Percentiles rank a stretch among this genome's conserved stretches.
Conservation (phyloP, 1,140 invertebrate genomes). For the Yoshiicerus persimilis region DNA sequence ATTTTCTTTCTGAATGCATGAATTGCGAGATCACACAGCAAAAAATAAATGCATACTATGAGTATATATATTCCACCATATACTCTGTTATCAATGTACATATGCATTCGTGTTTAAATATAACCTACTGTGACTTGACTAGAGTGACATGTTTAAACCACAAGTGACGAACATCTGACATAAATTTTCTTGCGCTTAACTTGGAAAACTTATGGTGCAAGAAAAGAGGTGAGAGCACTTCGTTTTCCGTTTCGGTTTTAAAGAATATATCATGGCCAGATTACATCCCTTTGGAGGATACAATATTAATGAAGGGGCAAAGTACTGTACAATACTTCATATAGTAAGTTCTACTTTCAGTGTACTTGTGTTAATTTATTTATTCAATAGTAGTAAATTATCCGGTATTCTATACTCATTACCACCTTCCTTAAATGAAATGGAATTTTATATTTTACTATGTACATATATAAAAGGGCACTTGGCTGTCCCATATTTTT, state of each 20-base stretch:
- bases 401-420: no score
- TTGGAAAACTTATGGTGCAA: background rate
- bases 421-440: no score
- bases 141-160: background rate
- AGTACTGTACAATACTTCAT: background rate
- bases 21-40: background rate
- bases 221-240: background rate
- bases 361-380: background rate
- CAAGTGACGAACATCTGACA: background rate
- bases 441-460: no score
- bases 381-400: no score
- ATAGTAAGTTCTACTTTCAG: background rate
- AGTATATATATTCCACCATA: background rate
- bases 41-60: background rate
- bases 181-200: background rate
- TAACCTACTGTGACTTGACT: background rate
- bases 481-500: background rate
- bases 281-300: background rate
- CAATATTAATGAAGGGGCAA: background rate
- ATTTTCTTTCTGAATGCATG: background rate
- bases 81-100: background rate
- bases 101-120: background rate
- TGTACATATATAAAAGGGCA: background rate
- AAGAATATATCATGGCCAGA: background rate
- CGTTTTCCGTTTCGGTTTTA: background rate